These are phyloP conservation scores for Clarias gariepinus DNA, from an alignment of 2,113 vertebrate genomes.

Conservation along the genomic window DNA sequence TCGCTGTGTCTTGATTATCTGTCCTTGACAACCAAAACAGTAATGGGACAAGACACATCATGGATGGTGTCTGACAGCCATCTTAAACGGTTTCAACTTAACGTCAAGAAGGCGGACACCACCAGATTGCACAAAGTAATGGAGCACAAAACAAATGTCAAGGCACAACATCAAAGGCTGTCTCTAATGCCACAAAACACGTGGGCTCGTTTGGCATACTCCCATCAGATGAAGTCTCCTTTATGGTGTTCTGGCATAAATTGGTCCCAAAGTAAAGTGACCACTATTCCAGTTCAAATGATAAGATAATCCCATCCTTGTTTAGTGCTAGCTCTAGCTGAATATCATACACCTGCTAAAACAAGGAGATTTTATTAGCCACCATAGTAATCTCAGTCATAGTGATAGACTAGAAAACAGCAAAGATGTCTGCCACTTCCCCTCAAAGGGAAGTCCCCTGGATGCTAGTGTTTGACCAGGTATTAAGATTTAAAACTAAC, in stretches of 20 bases:
- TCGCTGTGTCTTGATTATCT: background rate
- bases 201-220: background rate
- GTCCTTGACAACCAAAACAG: background rate
- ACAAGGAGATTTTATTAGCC: background rate
- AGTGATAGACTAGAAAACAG: background rate
- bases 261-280: background rate
- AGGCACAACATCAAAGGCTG: background rate
- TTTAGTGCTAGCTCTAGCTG: background rate
- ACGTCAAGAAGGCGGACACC: background rate
- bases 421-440: background rate
- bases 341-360: background rate
- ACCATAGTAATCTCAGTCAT: background rate
- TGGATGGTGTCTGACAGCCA: background rate
- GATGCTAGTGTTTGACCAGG: background rate
- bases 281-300: background rate
- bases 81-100: background rate
- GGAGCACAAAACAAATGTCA: background rate
- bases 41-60: background rate
- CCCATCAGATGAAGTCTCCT: background rate
- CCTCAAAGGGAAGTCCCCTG: background rate
- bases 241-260: background rate
- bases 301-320: background rate
- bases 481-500: background rate
- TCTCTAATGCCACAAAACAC: background rate
- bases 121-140: background rate